Evolutionary conservation across 1,140 invertebrate genomes (phyloP), one percentile per base, ranked within the genome.

Genomic region (Drosophila melanica): DNA sequence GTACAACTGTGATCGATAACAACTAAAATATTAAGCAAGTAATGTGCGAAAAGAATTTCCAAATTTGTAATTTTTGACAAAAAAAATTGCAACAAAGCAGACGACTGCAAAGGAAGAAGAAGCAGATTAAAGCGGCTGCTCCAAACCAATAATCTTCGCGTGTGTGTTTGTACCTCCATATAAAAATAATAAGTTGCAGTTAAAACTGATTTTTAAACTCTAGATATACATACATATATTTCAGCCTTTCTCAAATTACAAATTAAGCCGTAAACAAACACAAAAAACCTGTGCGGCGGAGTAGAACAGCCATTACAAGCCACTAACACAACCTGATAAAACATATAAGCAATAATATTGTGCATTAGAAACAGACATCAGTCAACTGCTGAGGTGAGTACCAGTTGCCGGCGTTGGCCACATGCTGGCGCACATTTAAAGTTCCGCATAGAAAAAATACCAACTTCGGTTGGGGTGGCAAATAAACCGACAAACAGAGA

Each of bases 1-100:
- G 75, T 78, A 69, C 59, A 81, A 85, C 90, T 91, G 90, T 91
- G 90, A 91, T 91, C 79, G 81, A 65, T 44, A 75, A 89, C 79
- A 89, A 70, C 68, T 57, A 81, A 79, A 89, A 50, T 53, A 77
- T 77, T 39, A 71, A 67, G 50, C 67, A 90, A 79, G 48, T 62
- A 72, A 60, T 63, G 76, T 78, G 73, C 64, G 54, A 51, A 75
- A 71, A 72, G 71, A 90, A 84, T 91, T 87, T 79, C 73, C 77
- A 90, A 90, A 75, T 72, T 74, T 85, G 85, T 84, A 77, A 69
- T 66, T 67, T 73, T 72, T 70, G 30, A 64, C 63, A 44, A 18
- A 45, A 42, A 71, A 75, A 80, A 77, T 89, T 89, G 84, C 84
- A 87, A 89, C 84, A 89, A 87, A 89, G 72, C 78, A 79, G 50